phyloP scores from a whole-genome alignment of 2,888 invertebrate species.

The Sacculina carcini region DNA sequence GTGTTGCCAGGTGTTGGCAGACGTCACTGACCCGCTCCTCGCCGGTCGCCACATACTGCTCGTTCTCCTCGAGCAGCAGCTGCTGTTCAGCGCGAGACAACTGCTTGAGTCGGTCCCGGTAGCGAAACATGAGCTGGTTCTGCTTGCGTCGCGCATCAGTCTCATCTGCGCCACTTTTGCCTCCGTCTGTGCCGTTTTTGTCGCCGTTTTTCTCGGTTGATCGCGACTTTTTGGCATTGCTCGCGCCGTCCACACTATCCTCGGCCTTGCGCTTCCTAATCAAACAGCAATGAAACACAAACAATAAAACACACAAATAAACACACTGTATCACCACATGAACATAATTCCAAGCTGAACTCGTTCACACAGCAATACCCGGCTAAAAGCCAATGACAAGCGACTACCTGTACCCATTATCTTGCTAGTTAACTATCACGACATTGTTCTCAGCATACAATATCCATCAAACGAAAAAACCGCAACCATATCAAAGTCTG shows the following conservation, averaged over 20 bases:
- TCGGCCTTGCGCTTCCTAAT: slow-evolving; percentile 36
- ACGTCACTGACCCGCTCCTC: slow-evolving; percentile 31
- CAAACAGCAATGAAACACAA: background rate
- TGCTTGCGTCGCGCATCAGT: slow-evolving; percentile 40
- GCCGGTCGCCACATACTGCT: slow-evolving; percentile 38
- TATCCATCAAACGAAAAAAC: too few species aligned
- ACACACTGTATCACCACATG: too few species aligned
- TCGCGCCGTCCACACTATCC: slow-evolving; percentile 10
- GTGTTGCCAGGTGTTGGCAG: too few species aligned
- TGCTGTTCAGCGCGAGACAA: slow-evolving; percentile 34
- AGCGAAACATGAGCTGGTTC: slow-evolving; percentile 36
- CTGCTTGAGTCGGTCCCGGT: slow-evolving; percentile 32
- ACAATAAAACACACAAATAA: background rate
- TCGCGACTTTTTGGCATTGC: slow-evolving; percentile 15
- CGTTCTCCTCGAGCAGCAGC: slow-evolving; percentile 39
- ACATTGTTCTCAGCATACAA: too few species aligned
- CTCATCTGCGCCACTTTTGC: slow-evolving; percentile 19
- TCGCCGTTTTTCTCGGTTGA: too few species aligned
- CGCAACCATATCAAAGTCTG: too few species aligned
- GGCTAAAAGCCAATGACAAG: too few species aligned
- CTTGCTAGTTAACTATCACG: too few species aligned
- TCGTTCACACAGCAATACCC: too few species aligned
- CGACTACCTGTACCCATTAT: too few species aligned
- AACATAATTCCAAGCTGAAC: too few species aligned
- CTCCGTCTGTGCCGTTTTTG: slow-evolving; percentile 28